Conservation (phyloP, 2,797 vertebrate species). For the Galago senegalensis region DNA sequence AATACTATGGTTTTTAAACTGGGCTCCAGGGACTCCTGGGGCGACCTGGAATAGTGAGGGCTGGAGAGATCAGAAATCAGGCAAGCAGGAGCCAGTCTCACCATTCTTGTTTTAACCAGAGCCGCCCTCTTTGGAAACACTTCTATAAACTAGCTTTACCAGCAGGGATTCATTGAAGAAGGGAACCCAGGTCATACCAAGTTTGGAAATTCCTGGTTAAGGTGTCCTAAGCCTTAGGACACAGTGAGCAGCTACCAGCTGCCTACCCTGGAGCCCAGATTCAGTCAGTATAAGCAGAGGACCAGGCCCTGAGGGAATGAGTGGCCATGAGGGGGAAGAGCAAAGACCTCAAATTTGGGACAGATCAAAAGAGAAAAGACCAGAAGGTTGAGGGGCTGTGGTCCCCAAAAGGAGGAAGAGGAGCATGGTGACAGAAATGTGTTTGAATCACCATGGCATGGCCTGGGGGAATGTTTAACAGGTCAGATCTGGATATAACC, state of each 20-base stretch:
- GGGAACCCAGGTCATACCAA: not conserved
- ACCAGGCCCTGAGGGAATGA: not conserved
- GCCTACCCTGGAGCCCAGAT: not conserved
- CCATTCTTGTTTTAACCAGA: not conserved
- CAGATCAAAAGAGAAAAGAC: not conserved
- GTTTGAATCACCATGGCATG: not conserved
- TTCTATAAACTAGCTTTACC: not conserved
- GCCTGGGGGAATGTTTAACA: not conserved
- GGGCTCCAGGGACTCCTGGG: not conserved
- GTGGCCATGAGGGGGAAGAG: not conserved
- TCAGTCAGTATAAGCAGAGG: not conserved
- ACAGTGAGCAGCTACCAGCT: not conserved
- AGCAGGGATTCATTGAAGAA: not conserved
- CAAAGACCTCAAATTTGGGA: not conserved
- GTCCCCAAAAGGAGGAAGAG: not conserved
- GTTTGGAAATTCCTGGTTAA: not conserved
- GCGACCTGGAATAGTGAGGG: not conserved
- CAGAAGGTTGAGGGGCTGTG: not conserved
- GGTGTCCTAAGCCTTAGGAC: not conserved
- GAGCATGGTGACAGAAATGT: not conserved
- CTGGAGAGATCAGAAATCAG: not conserved
- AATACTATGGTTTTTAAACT: not conserved
- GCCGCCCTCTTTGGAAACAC: not conserved
- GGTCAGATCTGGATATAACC: not conserved
- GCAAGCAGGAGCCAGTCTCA: too few relatives aligned